These are phyloP conservation scores for Drosophila carrolli DNA, from an alignment of 1,140 invertebrate species.

Conservation along the genomic window DNA sequence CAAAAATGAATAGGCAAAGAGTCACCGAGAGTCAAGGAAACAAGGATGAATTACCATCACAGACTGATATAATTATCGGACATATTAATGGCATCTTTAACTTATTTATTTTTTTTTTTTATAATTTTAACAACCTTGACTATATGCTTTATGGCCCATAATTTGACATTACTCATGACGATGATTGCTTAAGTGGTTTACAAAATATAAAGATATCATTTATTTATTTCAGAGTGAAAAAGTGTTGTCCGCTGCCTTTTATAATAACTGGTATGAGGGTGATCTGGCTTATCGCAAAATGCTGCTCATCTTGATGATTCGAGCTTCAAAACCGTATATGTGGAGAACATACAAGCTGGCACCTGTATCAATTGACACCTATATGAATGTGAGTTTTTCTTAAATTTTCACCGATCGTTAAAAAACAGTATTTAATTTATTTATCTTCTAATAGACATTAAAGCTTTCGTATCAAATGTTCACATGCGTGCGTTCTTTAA, in stretches of 20 bases:
- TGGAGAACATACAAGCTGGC: slow-evolving; percentile 65
- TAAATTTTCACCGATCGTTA: not conserved
- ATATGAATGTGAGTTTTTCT: slow-evolving; percentile 49
- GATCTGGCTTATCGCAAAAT: slow-evolving; percentile 59
- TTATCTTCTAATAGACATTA: slow-evolving; percentile 38
- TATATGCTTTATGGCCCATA: slow-evolving; percentile 1
- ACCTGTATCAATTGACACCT: slow-evolving; percentile 60
- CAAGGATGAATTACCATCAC: not conserved
- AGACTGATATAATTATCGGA: not conserved
- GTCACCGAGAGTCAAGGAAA: not conserved
- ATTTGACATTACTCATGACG: not conserved
- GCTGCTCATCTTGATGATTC: slow-evolving; percentile 68
- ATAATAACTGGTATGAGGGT: slow-evolving; percentile 78
- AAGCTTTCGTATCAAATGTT: slow-evolving; percentile 65
- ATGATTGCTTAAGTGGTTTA: not conserved
- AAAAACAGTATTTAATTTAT: too few species aligned
- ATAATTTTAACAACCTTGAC: not conserved
- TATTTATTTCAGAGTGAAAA: slow-evolving; percentile 52
- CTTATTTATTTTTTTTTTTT: not conserved
- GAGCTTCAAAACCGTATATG: slow-evolving; percentile 38
- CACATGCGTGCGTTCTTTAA: slow-evolving; percentile 49
- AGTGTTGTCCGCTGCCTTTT: slow-evolving; percentile 61
- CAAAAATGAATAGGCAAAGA: slow-evolving; percentile 11
- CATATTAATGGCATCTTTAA: not conserved
- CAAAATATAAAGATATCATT: too few species aligned